These are phyloP conservation scores for Caenorhabditis sulstoni DNA, from an alignment of 2,888 invertebrate genomes.

Conservation along the genomic window DNA sequence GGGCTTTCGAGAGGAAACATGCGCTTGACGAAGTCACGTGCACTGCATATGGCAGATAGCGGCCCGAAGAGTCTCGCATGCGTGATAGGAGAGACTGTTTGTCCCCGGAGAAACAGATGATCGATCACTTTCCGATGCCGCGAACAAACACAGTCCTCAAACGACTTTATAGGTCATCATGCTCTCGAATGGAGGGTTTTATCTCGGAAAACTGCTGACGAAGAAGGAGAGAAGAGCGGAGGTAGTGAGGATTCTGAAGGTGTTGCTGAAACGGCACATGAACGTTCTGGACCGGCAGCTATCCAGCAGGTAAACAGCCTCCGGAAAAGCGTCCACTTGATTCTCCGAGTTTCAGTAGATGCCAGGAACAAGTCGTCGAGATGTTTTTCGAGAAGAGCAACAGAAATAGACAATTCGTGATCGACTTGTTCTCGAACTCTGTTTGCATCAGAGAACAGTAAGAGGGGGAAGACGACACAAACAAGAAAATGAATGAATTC, in stretches of 20 bases:
- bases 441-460: constrained; percentile 56
- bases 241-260: constrained; percentile 48
- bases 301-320: constrained; percentile 39
- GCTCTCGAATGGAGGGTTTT: constrained; percentile 69
- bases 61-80: constrained; percentile 11
- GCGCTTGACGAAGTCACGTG: constrained; percentile 16
- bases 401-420: constrained; percentile 46
- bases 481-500: constrained; percentile 1
- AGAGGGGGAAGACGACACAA: constrained; percentile 5
- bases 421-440: constrained; percentile 54
- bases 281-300: constrained; percentile 66
- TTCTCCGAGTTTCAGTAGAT: constrained; percentile 27
- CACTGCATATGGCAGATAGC: constrained; percentile 35
- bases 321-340: background rate
- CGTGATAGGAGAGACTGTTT: constrained; percentile 26
- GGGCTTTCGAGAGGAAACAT: background rate
- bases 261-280: constrained; percentile 48
- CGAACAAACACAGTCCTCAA: constrained; percentile 17
- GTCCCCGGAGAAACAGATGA: constrained; percentile 15
- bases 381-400: constrained; percentile 52
- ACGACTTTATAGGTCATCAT: constrained; percentile 64
- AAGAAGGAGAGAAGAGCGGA: constrained; percentile 49
- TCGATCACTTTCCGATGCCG: constrained; percentile 23
- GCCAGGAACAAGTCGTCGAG: constrained; percentile 42
- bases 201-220: constrained; percentile 69